phyloP scores from a whole-genome alignment of 2,888 invertebrate species.

The Dasysyrphus tricinctus region DNA sequence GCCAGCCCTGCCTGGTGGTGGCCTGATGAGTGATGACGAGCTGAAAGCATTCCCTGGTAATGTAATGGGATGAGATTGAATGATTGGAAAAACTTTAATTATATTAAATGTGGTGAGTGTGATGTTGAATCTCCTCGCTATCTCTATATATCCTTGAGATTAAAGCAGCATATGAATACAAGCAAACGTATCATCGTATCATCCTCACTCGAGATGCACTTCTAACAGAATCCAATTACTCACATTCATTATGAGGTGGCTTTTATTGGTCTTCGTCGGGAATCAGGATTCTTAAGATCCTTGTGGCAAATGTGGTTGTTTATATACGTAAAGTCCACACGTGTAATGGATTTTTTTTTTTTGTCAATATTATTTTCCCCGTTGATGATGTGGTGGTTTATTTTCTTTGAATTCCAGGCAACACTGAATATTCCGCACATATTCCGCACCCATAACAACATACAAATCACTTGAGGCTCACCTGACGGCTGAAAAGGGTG shows the following conservation, averaged over 20 bases:
- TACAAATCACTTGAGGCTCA: constrained; percentile 26
- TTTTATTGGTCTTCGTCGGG: constrained; percentile 48
- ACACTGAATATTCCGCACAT: constrained; percentile 1
- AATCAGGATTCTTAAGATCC: constrained; percentile 19
- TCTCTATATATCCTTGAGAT: background rate
- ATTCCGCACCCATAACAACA: constrained; percentile 9
- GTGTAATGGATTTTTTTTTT: background rate
- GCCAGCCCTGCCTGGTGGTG: background rate
- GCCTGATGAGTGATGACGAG: background rate
- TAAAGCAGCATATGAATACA: background rate
- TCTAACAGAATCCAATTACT: constrained; percentile 58
- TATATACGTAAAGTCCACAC: background rate
- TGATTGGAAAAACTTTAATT: constrained; percentile 46
- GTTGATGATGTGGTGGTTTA: constrained; percentile 6
- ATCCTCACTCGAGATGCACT: constrained; percentile 45
- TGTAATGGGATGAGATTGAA: constrained; percentile 31
- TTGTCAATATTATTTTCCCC: constrained; percentile 3
- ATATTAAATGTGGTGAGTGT: constrained; percentile 27
- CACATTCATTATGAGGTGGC: constrained; percentile 33
- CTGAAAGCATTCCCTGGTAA: constrained; percentile 15
- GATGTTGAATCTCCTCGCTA: background rate
- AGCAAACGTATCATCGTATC: background rate
- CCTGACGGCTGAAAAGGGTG: constrained; percentile 46
- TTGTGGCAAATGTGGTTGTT: constrained; percentile 14
- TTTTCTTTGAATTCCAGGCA: constrained; percentile 15